These are phyloP conservation scores for Drosophila setosimentum DNA, from an alignment of 2,888 invertebrate species.

Conservation along the genomic window DNA sequence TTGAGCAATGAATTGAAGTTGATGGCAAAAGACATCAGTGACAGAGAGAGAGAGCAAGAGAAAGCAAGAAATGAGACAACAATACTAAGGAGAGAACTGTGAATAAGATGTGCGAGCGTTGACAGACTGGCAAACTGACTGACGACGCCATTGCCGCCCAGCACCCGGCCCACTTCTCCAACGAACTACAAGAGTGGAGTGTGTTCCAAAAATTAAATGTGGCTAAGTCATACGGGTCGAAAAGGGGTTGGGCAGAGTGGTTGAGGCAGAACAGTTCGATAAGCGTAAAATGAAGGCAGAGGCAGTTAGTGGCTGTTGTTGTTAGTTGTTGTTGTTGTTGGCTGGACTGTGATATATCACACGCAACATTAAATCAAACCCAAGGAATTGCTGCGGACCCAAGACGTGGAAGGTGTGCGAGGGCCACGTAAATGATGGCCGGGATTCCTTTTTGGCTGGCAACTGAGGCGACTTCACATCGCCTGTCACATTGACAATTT, in stretches of 20 bases:
- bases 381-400: constrained; percentile 53
- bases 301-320: constrained; percentile 39
- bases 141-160: constrained; percentile 48
- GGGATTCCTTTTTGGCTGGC: constrained; percentile 50
- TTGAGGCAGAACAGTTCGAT: constrained; percentile 54
- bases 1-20: constrained; percentile 77
- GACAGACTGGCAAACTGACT: constrained; percentile 63
- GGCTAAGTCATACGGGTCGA: constrained; percentile 20
- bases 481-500: constrained; percentile 83
- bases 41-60: constrained; percentile 1
- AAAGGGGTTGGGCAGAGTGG: constrained; percentile 12
- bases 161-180: not conserved
- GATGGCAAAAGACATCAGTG: constrained; percentile 69
- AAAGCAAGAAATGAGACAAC: constrained; percentile 5
- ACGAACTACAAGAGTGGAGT: not conserved
- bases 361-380: constrained; percentile 83
- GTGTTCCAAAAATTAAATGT: constrained; percentile 71
- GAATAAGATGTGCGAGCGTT: constrained; percentile 79
- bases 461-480: constrained; percentile 50
- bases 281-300: constrained; percentile 74
- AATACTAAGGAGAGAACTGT: constrained; percentile 18
- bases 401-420: constrained; percentile 49
- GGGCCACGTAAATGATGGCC: constrained; percentile 63
- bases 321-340: constrained; percentile 26
- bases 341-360: constrained; percentile 80